Base-by-base conservation (phyloP, 2,113 vertebrate species). In the Cranoglanis bouderius region DNA sequence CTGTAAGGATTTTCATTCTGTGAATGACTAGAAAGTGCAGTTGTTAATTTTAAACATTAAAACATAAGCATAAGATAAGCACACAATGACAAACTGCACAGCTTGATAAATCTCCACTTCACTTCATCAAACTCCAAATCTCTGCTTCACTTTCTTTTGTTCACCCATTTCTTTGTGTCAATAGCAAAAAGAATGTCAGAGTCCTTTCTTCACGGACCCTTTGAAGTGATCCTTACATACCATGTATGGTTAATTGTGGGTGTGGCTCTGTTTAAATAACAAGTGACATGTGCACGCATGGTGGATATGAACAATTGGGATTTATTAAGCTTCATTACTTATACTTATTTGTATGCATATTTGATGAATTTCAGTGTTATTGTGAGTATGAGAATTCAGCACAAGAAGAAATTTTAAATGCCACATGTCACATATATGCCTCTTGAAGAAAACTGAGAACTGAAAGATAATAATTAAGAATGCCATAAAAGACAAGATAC, bases 181-280 rank as follows among this genome's bases (percentile, higher is more conserved):
- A 7, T 6, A 26, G 21, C 32, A 57, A 59, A 82, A 82, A 59
- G 81, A 40, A 38, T 82, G 81, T 82, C 81, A 59, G 51, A 12
- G 19, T 26, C n/a, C 12, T 59, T 82, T 61, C 81, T 82, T 59
- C 40, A 29, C 1, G 32, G 81, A 40, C 21, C 32, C 32, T 82
- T 82, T 82, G 53, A 59, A 61, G 53, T 59, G 53, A 40, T 81
- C 77, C 49, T 81, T 82, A 82, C 81, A 59, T 82, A 40, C 19
- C 55, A 40, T 82, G 53, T 82, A 82, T 82, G 35, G 81, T 59
- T 59, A 82, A 82, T 82, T 82, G 55, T 82, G 81, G 81, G 55
- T 82, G 81, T 82, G 81, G 21, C 81, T 59, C 35, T 59, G 55
- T 40, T 82, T 38, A 82, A 82, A 40, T 82, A 82, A 59, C 35